Percentiles rank a stretch among this genome's conserved stretches.
Conservation (phyloP, 2,888 invertebrate genomes). For the Onchidella celtica region DNA sequence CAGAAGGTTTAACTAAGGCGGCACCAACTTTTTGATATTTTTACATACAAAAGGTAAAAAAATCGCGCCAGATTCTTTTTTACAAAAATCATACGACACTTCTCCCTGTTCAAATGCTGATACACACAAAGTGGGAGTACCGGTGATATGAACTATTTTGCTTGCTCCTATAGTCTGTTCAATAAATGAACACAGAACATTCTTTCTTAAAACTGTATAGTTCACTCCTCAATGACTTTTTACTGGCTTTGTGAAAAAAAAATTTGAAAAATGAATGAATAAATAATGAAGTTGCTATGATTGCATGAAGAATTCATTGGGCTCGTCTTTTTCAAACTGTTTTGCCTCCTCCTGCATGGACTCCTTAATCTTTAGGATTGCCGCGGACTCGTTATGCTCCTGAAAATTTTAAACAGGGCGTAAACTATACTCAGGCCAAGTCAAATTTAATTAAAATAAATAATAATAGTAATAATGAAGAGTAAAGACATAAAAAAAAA, state of each 20-base stretch:
- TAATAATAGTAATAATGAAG: too few relatives aligned
- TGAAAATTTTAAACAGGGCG: constrained; percentile 66
- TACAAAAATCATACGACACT: background rate
- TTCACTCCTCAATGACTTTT: background rate
- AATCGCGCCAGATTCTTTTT: background rate
- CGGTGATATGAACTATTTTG: too few relatives aligned
- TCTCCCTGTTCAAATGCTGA: background rate
- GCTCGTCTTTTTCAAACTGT: constrained; percentile 83
- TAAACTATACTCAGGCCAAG: constrained; percentile 52
- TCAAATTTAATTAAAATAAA: constrained; percentile 27
- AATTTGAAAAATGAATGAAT: background rate
- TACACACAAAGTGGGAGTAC: too few relatives aligned
- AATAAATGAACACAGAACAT: background rate
- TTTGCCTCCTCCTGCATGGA: constrained; percentile 99
- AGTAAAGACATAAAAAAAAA: too few relatives aligned
- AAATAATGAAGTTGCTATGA: constrained; percentile 56
- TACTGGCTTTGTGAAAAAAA: too few relatives aligned
- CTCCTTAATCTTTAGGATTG: constrained; percentile 99
- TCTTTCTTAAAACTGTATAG: background rate
- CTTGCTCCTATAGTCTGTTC: too few relatives aligned
- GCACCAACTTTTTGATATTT: constrained; percentile 28
- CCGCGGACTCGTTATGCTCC: constrained; percentile 95
- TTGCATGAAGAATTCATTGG: constrained; percentile 74
- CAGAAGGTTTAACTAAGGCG: constrained; percentile 24
- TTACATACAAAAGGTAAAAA: background rate